Evolutionary conservation across 1,140 invertebrate species (phyloP).

Genomic region (Diachasma alloeum): DNA sequence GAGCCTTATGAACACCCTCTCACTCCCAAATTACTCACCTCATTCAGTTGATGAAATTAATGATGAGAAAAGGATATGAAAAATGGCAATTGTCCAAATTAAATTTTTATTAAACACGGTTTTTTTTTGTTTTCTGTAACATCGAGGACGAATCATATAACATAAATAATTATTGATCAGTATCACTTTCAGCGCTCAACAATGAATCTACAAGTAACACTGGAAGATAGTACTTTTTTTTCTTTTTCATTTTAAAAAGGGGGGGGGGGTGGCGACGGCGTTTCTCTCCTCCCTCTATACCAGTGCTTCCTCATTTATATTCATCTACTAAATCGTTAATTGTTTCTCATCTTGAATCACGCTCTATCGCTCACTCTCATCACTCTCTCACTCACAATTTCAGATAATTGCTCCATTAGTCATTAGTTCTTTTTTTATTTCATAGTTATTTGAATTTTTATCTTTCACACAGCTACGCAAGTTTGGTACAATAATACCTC

Average conservation of each 20-base stretch:
- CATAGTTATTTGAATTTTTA: background rate
- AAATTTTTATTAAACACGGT: conserved; percentile 66
- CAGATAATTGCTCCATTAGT: conserved; percentile 19
- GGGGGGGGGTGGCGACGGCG: conserved; percentile 37
- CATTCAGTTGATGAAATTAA: background rate
- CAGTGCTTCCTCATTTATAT: conserved; percentile 27
- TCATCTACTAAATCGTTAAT: background rate
- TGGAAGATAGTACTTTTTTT: conserved; percentile 57
- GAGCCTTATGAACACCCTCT: background rate
- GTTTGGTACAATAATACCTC: background rate
- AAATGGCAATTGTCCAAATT: conserved; percentile 60
- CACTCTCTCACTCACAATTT: conserved; percentile 22
- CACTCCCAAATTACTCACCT: background rate
- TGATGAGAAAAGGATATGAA: background rate
- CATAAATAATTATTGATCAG: conserved; percentile 64
- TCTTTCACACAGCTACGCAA: conserved; percentile 46
- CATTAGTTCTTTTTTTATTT: conserved; percentile 8
- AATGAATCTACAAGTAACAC: conserved; percentile 57
- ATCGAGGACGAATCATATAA: conserved; percentile 63
- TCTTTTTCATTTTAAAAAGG: background rate
- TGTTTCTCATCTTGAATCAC: background rate
- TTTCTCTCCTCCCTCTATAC: conserved; percentile 36
- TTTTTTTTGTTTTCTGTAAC: conserved; percentile 60
- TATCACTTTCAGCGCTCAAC: conserved; percentile 64
- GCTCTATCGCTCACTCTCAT: conserved; percentile 36